Evolutionary conservation across 2,113 vertebrate species (phyloP), one percentile per base, ranked within the genome.

Genomic region (Prionailurus bengalensis): DNA sequence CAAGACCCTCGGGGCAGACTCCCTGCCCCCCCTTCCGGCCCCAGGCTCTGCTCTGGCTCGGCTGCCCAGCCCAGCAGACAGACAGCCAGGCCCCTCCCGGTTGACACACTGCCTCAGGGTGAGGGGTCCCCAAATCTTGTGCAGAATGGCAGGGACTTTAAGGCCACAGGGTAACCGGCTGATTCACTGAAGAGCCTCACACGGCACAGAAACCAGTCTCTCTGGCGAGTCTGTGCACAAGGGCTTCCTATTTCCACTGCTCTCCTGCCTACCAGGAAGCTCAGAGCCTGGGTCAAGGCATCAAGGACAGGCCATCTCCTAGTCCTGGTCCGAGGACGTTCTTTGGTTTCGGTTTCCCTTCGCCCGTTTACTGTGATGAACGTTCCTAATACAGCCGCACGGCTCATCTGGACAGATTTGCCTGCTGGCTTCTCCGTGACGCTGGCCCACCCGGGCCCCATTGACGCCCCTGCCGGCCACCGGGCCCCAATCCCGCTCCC

Each of bases 361-460:
- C 3, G 12, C 11, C 0, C 2, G 1, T 12, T 8, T 4, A 11
- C 29, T 1, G 9, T 9, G 48, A 36, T 1, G 2, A 7, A 3
- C 3, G 0, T 2, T 6, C 16, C 2, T 1, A 0, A 6, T 0
- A 1, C 1, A 1, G 6, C 0, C 0, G 9, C 31, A 1, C 0
- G 0, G 33, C 11, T 31, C 11, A 10, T 0, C 1, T 15, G 14
- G 1, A 16, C 2, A 0, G 36, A 4, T 2, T 11, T 1, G 33
- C 7, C 13, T 1, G 17, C 53, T 31, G 13, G 10, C 19, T 27
- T 3, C 5, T 4, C 1, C 4, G 1, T 48, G 8, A 1, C 0
- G 4, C 36, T 0, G 8, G 9, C 6, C 70, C 7, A 1, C 11
- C 16, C 5, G 21, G 36, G n/a, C 16, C 4, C 23, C 48, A 1